A percentile compares a stretch with the other conserved stretches of the same genome.
These are phyloP conservation scores for Lutraria rhynchaena DNA, from an alignment of 1,140 invertebrate genomes.

Conservation along the genomic window DNA sequence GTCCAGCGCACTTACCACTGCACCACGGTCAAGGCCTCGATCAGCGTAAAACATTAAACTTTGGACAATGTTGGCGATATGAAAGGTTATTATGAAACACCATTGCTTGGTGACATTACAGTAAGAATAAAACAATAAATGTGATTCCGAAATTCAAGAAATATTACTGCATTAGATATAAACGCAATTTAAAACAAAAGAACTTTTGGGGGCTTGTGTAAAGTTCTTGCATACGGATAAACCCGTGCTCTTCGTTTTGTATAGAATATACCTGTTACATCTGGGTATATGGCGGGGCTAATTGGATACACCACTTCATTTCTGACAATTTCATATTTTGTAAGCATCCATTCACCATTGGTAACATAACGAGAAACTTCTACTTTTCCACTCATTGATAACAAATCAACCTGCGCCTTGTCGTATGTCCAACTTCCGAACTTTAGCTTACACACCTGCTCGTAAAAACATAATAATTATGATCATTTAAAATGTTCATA, in stretches of 20 bases:
- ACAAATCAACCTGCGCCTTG: conserved; percentile 91
- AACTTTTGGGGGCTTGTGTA: background rate
- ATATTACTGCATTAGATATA: background rate
- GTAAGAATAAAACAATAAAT: no score
- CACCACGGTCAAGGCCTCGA: no score
- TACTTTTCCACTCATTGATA: conserved; percentile 70
- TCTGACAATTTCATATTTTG: conserved; percentile 65
- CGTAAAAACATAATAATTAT: no score
- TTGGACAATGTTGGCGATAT: no score
- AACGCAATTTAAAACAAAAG: background rate
- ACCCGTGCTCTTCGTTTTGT: no score
- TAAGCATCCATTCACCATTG: conserved; percentile 78
- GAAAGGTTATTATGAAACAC: no score
- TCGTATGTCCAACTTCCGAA: conserved; percentile 84
- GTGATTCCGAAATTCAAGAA: no score
- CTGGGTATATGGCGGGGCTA: conserved; percentile 84
- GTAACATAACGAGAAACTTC: conserved; percentile 73
- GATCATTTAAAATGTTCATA: no score
- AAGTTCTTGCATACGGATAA: no score
- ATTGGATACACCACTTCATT: conserved; percentile 75
- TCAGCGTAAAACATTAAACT: no score
- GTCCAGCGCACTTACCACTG: no score
- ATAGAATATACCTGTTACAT: conserved; percentile 82
- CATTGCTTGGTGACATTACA: no score
- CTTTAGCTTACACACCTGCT: conserved; percentile 82